Percentiles rank a stretch among this genome's conserved stretches.
phyloP scores from a whole-genome alignment of 2,113 vertebrate genomes.

The Lepisosteus oculatus region DNA sequence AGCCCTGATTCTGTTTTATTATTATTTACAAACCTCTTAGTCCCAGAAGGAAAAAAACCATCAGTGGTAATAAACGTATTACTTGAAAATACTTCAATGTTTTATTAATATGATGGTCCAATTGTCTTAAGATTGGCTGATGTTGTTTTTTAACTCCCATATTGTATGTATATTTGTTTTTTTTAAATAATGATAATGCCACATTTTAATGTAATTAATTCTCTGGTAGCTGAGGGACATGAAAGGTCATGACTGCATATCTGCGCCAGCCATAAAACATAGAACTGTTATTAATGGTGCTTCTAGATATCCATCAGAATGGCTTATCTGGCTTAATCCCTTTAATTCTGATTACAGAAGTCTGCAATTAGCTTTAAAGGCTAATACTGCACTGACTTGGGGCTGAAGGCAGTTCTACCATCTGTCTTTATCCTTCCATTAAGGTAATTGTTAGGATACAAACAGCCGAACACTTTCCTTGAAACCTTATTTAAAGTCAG shows the following conservation, averaged over 20 bases:
- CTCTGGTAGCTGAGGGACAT: too few species aligned
- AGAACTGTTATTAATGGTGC: constrained; percentile 31
- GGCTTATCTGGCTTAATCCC: constrained; percentile 70
- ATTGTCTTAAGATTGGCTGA: too few species aligned
- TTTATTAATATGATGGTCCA: too few species aligned
- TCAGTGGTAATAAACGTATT: too few species aligned
- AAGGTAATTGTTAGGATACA: constrained; percentile 61
- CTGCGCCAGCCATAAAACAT: constrained; percentile 50
- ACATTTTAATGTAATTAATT: too few species aligned
- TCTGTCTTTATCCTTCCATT: constrained; percentile 73
- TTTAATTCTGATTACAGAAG: constrained; percentile 79
- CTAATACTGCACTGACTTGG: constrained; percentile 73
- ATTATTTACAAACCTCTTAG: too few species aligned
- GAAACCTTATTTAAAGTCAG: neutral
- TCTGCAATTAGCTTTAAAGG: constrained; percentile 79
- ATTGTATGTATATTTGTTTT: too few species aligned
- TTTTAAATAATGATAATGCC: too few species aligned
- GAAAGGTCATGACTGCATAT: constrained; percentile 12
- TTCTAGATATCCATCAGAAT: constrained; percentile 51
- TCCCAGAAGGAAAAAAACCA: too few species aligned
- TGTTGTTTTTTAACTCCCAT: too few species aligned
- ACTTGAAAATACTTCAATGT: too few species aligned
- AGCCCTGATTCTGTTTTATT: too few species aligned
- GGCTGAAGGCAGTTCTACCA: constrained; percentile 73
- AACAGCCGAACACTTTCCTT: constrained; percentile 16